Base-by-base conservation (phyloP, 2,888 invertebrate species). In the Liodrosophila aerea region DNA sequence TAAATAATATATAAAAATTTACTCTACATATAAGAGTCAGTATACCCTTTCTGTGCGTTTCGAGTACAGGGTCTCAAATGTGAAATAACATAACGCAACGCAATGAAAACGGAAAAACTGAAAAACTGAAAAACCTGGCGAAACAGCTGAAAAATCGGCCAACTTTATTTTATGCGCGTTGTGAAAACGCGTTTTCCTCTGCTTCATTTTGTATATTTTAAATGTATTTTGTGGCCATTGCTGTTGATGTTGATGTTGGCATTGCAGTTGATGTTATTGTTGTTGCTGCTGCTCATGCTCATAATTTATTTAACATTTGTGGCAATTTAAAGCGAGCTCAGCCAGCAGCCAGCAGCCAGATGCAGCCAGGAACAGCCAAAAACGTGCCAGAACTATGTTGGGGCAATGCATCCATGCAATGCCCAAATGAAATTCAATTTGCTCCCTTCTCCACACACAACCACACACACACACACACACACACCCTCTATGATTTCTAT, bases 251-350 rank as follows among this genome's bases (percentile, higher is more conserved):
- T 39, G 33, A 33, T 27, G 33, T 33, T 53, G 54, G 33, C 41
- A 39, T 39, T 74, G 40, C 50, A 72, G 36, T 36, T 40, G 41
- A 30, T 8, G 13, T 63, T 63, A 13, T 31, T 53, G 45, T 54
- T 52, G 30, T 39, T 41, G 65, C 53, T 49, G 41, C 43, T n/a
- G 74, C 54, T 50, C 59, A 57, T 43, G 66, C 33, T 52, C 57
- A 77, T 81, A 76, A 81, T 74, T 84, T 81, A 84, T 81, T 73
- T 66, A 73, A 66, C 54, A 62, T 81, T 70, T 81, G 70, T 45
- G 74, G 70, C 74, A 59, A 57, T 73, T 83, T 68, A 68, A 83
- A 65, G 61, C 40, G 46, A 54, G 43, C 64, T 41, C 49, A 60
- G 53, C 43, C 4, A n/a, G n/a, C 29, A 29, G 33, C 16, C 43